Evolutionary conservation across 2,888 invertebrate genomes (phyloP).

Genomic region (Crepidodera aurea): DNA sequence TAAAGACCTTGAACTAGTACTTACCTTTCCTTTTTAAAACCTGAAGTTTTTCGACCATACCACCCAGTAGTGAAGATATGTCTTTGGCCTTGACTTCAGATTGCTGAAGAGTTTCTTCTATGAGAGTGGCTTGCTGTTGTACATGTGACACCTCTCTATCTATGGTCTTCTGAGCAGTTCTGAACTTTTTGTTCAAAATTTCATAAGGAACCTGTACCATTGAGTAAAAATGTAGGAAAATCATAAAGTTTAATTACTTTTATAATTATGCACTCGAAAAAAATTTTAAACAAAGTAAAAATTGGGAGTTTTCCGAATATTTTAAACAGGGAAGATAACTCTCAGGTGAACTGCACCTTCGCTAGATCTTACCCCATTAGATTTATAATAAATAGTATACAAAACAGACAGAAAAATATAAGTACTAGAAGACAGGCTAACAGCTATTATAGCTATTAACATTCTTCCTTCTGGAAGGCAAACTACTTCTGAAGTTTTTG

Average conservation of each 20-base stretch:
- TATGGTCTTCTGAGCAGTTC: slow-evolving; percentile 91
- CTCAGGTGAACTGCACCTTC: no score
- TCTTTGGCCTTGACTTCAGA: slow-evolving; percentile 70
- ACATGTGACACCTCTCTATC: slow-evolving; percentile 94
- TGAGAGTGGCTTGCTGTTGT: slow-evolving; percentile 77
- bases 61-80: slow-evolving; percentile 80
- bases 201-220: slow-evolving; percentile 90
- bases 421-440: no score
- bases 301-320: no score
- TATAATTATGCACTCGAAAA: no score
- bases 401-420: no score
- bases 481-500: no score
- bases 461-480: no score
- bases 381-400: no score
- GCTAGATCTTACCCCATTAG: no score
- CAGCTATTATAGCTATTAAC: no score
- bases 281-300: no score
- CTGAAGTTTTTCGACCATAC: slow-evolving; percentile 87
- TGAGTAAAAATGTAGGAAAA: not conserved
- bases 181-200: slow-evolving; percentile 95
- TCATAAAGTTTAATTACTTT: not conserved
- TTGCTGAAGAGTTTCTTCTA: slow-evolving; percentile 75
- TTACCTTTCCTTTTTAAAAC: slow-evolving; percentile 71
- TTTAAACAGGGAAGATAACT: no score
- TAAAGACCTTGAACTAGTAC: not conserved